A percentile compares a stretch with the other conserved stretches of the same genome.
Conservation (phyloP, 92 coral and sea anemone species). For the Actinernus sp. region DNA sequence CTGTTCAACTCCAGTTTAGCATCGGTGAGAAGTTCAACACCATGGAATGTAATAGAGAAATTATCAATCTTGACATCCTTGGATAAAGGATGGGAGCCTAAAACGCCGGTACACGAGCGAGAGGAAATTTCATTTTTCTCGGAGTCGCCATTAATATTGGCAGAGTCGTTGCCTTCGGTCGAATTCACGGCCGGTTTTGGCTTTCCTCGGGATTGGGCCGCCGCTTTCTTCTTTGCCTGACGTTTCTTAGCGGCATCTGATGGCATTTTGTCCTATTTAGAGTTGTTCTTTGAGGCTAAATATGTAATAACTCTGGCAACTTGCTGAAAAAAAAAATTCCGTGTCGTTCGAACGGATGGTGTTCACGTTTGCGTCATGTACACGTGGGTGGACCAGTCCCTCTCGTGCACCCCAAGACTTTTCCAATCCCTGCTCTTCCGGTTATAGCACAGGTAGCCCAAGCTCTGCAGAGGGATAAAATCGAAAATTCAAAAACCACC, state of each 20-base stretch:
- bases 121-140: slow-evolving; percentile 68
- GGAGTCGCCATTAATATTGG: slow-evolving; percentile 65
- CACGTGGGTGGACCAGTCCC: too few relatives aligned
- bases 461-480: too few relatives aligned
- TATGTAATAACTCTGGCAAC: too few relatives aligned
- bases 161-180: slow-evolving; percentile 51
- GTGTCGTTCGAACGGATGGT: background rate
- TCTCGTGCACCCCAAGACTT: too few relatives aligned
- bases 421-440: too few relatives aligned
- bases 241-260: slow-evolving; percentile 99
- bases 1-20: slow-evolving; percentile 92
- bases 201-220: slow-evolving; percentile 95
- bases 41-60: slow-evolving; percentile 97
- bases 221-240: slow-evolving; percentile 99
- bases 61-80: slow-evolving; percentile 93
- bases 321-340: slow-evolving; percentile 1
- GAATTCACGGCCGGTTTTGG: slow-evolving; percentile 74
- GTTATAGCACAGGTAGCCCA: too few relatives aligned
- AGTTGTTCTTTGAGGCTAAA: background rate
- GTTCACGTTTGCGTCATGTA: too few relatives aligned
- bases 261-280: slow-evolving; percentile 66
- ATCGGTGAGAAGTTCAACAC: slow-evolving; percentile 93
- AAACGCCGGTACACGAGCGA: slow-evolving; percentile 99
- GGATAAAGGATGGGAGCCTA: slow-evolving; percentile 95
- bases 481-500: too few relatives aligned